Base-by-base conservation (phyloP, 2,888 invertebrate genomes). In the Tubulanus polymorphus region DNA sequence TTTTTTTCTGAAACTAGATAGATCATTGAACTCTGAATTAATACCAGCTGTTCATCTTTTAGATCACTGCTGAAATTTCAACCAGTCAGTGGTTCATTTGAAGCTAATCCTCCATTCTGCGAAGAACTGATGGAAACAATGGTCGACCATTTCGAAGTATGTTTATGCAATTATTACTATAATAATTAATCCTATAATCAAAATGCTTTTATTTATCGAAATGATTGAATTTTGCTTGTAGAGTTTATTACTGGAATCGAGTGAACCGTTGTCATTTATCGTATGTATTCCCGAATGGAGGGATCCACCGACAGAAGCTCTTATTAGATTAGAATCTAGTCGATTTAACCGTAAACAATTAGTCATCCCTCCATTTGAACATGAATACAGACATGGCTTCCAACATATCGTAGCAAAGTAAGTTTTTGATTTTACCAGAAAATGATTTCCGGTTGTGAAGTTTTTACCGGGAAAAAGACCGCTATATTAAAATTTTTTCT, bases 361-460 rank as follows among this genome's bases (percentile, higher is more conserved):
- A 60, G 90, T 92, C 10, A 88, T 96, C 56, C 89, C 94, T 8
- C 90, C 93, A 0, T 91, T 89, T 83, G 95, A 95, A 73, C 95
- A 96, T 75, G 94, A 95, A 78, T 94, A 93, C 71, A 84, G 95
- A 55, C 92, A 94, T 76, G 95, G 95, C n/a, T 92, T 93, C 77
- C 95, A 96, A 76, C 94, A 96, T 78, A 85, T 91, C 64, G 84
- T 93, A 73, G 87, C 88, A 69, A 92, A 92, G 94, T 93, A 82
- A 83, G 86, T 78, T 2, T 18, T n/a, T 27, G 5, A 15, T 5
- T 41, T 5, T 15, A 41, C 15, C 5, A 41, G 41, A 15, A 41
- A 15, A 32, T 32, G 10, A 10, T 32, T n/a, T 32, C 10, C n/a
- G 10, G 10, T 10, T 12, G n/a, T 32, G 35, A 32, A 32, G 35